Conservation (phyloP, 2,113 vertebrate genomes). For the Platanista minor region DNA sequence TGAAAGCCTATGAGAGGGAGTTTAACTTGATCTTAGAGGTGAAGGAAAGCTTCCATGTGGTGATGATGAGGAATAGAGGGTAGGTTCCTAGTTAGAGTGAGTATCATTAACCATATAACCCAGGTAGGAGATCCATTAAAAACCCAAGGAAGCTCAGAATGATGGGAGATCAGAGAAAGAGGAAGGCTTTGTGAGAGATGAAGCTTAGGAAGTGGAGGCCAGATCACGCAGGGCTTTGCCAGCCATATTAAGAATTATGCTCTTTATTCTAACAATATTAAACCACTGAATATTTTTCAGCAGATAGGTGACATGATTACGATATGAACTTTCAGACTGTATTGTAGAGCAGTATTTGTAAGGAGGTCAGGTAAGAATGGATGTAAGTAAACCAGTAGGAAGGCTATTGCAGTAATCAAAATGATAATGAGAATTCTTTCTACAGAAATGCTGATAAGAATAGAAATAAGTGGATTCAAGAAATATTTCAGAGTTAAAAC, state of each 20-base stretch:
- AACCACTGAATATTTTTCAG: constrained; percentile 9
- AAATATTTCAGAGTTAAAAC: neutral
- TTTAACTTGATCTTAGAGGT: neutral
- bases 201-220: neutral
- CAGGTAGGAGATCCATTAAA: neutral
- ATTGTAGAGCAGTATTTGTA: neutral
- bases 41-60: neutral
- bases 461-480: neutral
- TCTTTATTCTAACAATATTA: neutral
- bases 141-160: neutral
- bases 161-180: neutral
- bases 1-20: neutral
- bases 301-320: neutral
- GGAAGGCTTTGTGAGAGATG: neutral
- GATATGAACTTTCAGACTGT: neutral
- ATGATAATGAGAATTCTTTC: neutral
- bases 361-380: constrained; percentile 6
- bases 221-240: neutral
- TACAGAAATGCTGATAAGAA: neutral
- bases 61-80: neutral
- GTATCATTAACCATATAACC: neutral
- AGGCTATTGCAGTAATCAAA: neutral
- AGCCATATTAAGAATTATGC: neutral
- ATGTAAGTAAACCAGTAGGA: neutral
- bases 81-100: neutral